phyloP scores from a whole-genome alignment of 2,113 vertebrate genomes.

The Carassius carassius region DNA sequence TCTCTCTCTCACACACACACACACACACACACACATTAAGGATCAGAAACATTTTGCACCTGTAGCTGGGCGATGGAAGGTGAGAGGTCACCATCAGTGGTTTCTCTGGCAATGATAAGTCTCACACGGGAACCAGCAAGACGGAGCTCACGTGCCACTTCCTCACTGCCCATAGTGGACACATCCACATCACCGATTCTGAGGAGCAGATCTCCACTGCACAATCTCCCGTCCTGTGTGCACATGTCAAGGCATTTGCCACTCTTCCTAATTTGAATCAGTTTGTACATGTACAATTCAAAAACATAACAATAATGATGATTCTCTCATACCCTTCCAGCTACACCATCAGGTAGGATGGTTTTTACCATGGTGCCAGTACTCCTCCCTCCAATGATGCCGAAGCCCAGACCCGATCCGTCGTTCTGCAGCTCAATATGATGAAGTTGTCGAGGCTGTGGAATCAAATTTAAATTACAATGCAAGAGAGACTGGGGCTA shows the following conservation, averaged over 20 bases:
- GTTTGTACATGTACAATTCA: neutral
- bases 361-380: conserved; percentile 94
- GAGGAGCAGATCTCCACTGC: conserved; percentile 89
- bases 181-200: conserved; percentile 90
- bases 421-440: conserved; percentile 90
- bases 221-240: conserved; percentile 83
- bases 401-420: conserved; percentile 93
- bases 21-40: neutral
- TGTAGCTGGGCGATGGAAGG: conserved; percentile 69
- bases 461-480: neutral
- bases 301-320: neutral
- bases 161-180: conserved; percentile 88
- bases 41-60: conserved; percentile 42
- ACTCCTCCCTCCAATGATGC: conserved; percentile 89
- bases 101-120: conserved; percentile 86
- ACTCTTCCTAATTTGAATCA: neutral
- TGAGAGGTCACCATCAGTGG: conserved; percentile 73
- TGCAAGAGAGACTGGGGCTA: too few species aligned
- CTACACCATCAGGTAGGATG: conserved; percentile 89
- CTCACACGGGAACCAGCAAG: conserved; percentile 88
- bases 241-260: neutral
- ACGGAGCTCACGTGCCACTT: conserved; percentile 89
- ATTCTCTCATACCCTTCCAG: conserved; percentile 81
- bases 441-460: conserved; percentile 83
- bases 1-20: neutral